These are phyloP conservation scores for Danio choprae DNA, from an alignment of 2,797 vertebrate species.

Conservation along the genomic window DNA sequence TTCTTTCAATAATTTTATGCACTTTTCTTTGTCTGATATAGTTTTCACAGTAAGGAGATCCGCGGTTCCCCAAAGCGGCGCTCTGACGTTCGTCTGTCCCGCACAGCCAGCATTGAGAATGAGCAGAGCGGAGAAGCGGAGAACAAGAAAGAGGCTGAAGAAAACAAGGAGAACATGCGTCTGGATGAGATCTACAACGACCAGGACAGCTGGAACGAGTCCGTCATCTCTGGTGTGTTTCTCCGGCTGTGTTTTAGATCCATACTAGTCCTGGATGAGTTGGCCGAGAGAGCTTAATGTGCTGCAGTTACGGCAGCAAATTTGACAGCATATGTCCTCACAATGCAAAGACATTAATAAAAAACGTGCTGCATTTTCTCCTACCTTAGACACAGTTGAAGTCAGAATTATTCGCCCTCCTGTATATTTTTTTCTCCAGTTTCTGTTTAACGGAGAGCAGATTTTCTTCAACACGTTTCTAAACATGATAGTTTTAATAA, in stretches of 20 bases:
- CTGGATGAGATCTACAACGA: conserved; percentile 86
- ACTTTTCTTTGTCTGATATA: conserved; percentile 58
- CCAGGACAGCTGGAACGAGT: conserved; percentile 91
- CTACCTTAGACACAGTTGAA: too few relatives aligned
- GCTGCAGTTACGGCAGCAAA: too few relatives aligned
- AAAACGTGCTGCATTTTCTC: too few relatives aligned
- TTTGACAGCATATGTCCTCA: too few relatives aligned
- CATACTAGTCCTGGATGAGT: too few relatives aligned
- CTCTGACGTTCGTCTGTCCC: conserved; percentile 84
- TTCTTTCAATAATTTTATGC: neutral
- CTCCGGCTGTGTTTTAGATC: neutral
- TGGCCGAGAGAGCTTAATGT: too few relatives aligned
- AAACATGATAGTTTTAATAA: too few relatives aligned
- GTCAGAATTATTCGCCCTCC: too few relatives aligned
- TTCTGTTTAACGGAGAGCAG: too few relatives aligned
- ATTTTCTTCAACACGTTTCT: too few relatives aligned
- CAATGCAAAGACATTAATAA: too few relatives aligned
- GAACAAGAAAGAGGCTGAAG: conserved; percentile 84
- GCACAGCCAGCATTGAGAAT: conserved; percentile 84
- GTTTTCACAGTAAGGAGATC: conserved; percentile 88
- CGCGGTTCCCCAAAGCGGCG: conserved; percentile 90
- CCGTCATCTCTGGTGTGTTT: conserved; percentile 91
- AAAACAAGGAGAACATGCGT: conserved; percentile 96
- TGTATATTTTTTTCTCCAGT: too few relatives aligned
- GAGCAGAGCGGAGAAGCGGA: conserved; percentile 69